Conservation (phyloP, 2,888 invertebrate species). For the Saturnia pavonia region DNA sequence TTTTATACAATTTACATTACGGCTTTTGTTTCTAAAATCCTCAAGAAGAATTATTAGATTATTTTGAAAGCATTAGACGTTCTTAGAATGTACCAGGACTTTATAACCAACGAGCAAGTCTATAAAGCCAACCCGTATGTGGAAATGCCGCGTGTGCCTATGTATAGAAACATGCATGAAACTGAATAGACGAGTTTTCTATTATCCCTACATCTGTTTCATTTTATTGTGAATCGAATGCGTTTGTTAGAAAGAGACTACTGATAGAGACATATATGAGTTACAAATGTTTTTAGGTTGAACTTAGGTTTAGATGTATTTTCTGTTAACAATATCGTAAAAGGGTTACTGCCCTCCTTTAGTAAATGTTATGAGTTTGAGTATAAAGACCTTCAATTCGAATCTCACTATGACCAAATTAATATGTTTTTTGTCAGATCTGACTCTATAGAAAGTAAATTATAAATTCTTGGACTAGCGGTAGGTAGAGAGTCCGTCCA, state of each 20-base stretch:
- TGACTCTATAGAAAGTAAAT: too few species aligned
- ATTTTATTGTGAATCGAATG: constrained; percentile 28
- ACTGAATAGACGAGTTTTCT: constrained; percentile 54
- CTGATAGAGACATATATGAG: background rate
- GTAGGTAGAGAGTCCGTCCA: too few species aligned
- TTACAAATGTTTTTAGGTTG: background rate
- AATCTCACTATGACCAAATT: too few species aligned
- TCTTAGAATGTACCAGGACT: constrained; percentile 79
- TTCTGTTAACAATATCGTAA: background rate
- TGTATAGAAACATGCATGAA: constrained; percentile 52
- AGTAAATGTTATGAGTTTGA: too few species aligned
- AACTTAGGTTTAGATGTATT: background rate
- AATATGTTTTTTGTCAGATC: too few species aligned
- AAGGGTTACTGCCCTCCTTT: background rate
- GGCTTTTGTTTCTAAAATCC: background rate
- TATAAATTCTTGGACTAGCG: too few species aligned
- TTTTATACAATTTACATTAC: background rate
- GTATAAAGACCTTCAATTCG: too few species aligned
- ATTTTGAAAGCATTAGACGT: constrained; percentile 74
- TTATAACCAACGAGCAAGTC: constrained; percentile 62
- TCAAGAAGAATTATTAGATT: constrained; percentile 37
- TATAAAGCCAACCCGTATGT: constrained; percentile 56
- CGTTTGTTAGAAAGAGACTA: constrained; percentile 3
- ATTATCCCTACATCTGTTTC: constrained; percentile 66
- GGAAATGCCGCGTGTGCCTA: constrained; percentile 53